A percentile compares a stretch with the other conserved stretches of the same genome.
Conservation (phyloP, 2,888 invertebrate species). For the Drosophila putrida region DNA sequence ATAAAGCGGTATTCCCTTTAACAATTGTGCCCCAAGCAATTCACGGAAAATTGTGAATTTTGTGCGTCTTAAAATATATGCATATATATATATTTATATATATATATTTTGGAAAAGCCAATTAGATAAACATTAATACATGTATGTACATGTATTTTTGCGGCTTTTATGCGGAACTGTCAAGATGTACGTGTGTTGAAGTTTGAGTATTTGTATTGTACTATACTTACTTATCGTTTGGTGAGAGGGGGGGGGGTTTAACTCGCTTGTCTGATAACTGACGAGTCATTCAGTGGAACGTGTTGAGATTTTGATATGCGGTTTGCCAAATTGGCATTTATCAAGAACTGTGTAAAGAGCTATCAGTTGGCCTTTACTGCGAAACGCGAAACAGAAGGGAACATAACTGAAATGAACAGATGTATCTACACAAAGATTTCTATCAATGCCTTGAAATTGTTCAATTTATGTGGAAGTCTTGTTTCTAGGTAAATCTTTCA, state of each 20-base stretch:
- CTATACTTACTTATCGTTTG: conserved; percentile 34
- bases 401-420: conserved; percentile 4
- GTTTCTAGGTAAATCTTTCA: conserved; percentile 14
- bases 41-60: conserved; percentile 5
- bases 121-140: background rate
- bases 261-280: conserved; percentile 33
- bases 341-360: conserved; percentile 7
- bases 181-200: background rate
- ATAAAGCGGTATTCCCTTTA: background rate
- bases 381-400: background rate
- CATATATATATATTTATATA: no score
- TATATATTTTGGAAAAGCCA: background rate
- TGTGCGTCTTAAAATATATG: background rate
- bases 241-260: background rate
- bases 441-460: conserved; percentile 1
- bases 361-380: conserved; percentile 4
- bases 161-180: conserved; percentile 1
- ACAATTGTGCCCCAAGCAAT: conserved; percentile 1
- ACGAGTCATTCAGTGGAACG: conserved; percentile 22
- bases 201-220: background rate
- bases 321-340: conserved; percentile 6
- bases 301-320: conserved; percentile 14
- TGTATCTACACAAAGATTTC: conserved; percentile 10
- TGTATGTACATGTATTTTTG: background rate
- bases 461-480: conserved; percentile 11